Conservation (phyloP, 2,797 vertebrate genomes). For the Momotus momota region DNA sequence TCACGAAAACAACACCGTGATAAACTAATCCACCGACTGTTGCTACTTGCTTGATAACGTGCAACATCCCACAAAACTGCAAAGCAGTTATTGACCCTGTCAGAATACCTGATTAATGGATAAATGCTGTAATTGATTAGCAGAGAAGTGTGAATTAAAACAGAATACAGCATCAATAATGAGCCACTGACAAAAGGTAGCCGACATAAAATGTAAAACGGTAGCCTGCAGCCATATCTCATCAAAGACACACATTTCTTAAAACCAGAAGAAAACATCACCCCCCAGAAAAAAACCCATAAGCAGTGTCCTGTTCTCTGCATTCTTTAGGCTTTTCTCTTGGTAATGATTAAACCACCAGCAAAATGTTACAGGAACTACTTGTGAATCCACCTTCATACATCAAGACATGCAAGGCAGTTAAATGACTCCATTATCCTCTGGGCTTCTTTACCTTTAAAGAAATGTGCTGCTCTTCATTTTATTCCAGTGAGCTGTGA, state of each 20-base stretch:
- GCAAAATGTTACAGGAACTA: constrained; percentile 87
- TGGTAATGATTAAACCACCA: constrained; percentile 94
- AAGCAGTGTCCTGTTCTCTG: constrained; percentile 77
- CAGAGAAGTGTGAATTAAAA: constrained; percentile 93
- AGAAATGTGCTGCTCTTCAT: constrained; percentile 48
- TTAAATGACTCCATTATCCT: constrained; percentile 88
- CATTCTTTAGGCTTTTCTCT: constrained; percentile 86
- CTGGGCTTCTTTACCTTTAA: constrained; percentile 78
- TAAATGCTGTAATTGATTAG: constrained; percentile 98
- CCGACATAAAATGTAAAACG: constrained; percentile 91
- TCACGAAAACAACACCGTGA: constrained; percentile 65
- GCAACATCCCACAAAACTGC: constrained; percentile 84
- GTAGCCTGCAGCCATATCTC: constrained; percentile 92
- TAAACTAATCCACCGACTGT: constrained; percentile 76
- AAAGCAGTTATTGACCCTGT: constrained; percentile 91
- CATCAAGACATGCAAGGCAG: constrained; percentile 86
- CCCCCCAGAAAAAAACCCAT: constrained; percentile 64
- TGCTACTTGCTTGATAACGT: constrained; percentile 81
- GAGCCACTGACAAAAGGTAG: constrained; percentile 87
- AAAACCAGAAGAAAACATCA: constrained; percentile 64
- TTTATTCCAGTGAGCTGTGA: constrained; percentile 34
- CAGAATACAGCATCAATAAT: constrained; percentile 92
- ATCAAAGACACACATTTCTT: constrained; percentile 89
- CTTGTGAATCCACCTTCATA: constrained; percentile 88
- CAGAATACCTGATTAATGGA: constrained; percentile 96